These are phyloP conservation scores for Diaphora mendica DNA, from an alignment of 2,888 invertebrate species.

Conservation along the genomic window DNA sequence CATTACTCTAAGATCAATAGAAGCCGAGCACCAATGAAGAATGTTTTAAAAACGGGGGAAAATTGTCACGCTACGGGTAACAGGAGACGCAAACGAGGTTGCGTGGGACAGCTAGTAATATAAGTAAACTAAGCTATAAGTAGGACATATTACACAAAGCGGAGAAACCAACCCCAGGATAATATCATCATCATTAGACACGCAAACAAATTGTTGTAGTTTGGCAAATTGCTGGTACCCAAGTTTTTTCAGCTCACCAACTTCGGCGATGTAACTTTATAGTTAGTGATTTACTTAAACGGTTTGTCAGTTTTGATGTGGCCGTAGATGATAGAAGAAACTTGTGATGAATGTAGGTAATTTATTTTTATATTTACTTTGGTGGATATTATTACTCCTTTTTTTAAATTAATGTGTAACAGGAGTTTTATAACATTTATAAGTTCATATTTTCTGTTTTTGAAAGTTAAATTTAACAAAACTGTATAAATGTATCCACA, in stretches of 20 bases:
- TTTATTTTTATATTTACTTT: background rate
- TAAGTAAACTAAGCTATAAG: background rate
- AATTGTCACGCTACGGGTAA: no score
- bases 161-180: slow-evolving; percentile 36
- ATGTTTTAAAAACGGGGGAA: no score
- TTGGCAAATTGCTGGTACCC: slow-evolving; percentile 52
- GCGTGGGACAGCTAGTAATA: no score
- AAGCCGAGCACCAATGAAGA: no score
- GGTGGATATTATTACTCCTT: background rate
- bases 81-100: no score
- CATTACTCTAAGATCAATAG: no score
- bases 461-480: background rate
- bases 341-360: background rate
- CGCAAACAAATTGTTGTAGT: slow-evolving; percentile 59
- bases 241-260: slow-evolving; percentile 50
- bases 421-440: background rate
- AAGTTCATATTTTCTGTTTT: background rate
- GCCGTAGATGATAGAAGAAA: slow-evolving; percentile 21
- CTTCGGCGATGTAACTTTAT: slow-evolving; percentile 40
- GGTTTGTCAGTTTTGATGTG: slow-evolving; percentile 37
- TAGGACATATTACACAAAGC: slow-evolving; percentile 20
- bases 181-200: slow-evolving; percentile 60
- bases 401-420: background rate
- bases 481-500: no score
- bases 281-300: slow-evolving; percentile 41